Percentiles rank a stretch among this genome's conserved stretches.
These are phyloP conservation scores for Apoda limacodes DNA, from an alignment of 2,888 invertebrate genomes.

Conservation along the genomic window DNA sequence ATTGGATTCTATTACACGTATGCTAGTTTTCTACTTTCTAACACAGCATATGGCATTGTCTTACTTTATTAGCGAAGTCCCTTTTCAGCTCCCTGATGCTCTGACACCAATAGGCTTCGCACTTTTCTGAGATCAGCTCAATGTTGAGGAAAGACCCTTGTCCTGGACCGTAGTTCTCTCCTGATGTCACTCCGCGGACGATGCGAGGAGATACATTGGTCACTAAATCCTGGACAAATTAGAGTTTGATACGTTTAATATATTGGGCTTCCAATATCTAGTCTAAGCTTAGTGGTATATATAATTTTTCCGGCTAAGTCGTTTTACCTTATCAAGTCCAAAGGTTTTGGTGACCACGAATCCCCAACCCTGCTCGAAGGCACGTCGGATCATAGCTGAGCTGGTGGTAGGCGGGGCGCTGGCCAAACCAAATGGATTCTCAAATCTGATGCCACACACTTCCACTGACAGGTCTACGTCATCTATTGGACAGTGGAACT, in stretches of 20 bases:
- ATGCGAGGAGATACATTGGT: conserved; percentile 98
- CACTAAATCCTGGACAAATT: conserved; percentile 92
- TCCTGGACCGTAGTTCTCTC: conserved; percentile 94
- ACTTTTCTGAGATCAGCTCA: conserved; percentile 97
- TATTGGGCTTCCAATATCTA: neutral
- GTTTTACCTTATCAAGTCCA: conserved; percentile 85
- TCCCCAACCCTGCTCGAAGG: conserved; percentile 97
- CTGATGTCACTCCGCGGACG: conserved; percentile 92
- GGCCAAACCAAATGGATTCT: conserved; percentile 97
- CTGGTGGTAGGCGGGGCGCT: conserved; percentile 97
- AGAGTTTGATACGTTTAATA: too few relatives aligned
- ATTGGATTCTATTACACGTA: neutral
- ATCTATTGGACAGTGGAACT: conserved; percentile 94
- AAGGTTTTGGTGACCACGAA: conserved; percentile 99
- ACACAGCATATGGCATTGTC: conserved; percentile 8
- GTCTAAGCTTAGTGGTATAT: too few relatives aligned
- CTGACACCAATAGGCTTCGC: conserved; percentile 91
- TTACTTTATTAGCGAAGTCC: conserved; percentile 90
- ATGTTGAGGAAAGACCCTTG: conserved; percentile 97
- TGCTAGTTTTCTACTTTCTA: too few relatives aligned
- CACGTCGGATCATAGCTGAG: conserved; percentile 93
- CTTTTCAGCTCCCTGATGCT: conserved; percentile 88
- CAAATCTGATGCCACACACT: conserved; percentile 92
- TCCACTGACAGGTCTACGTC: conserved; percentile 93
- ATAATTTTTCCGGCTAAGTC: neutral